Conservation (phyloP, 2,888 invertebrate species). For the Cosmopolites sordidus region DNA sequence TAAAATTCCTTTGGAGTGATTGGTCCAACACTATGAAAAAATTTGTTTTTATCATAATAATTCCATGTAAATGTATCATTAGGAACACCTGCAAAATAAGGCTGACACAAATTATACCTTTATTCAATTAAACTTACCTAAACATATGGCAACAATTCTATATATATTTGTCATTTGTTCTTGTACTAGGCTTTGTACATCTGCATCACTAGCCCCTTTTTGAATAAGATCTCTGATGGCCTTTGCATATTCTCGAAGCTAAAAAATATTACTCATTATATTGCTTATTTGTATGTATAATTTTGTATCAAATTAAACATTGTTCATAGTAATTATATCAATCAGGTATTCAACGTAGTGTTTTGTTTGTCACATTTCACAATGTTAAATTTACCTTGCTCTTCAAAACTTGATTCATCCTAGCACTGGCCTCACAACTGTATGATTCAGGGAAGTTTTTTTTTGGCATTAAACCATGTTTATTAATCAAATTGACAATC, state of each 20-base stretch:
- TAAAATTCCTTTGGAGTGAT: constrained; percentile 79
- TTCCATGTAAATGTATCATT: constrained; percentile 76
- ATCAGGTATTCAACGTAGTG: too few species aligned
- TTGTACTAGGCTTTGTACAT: constrained; percentile 59
- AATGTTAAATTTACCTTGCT: constrained; percentile 61
- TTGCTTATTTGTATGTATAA: too few species aligned
- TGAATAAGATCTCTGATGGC: constrained; percentile 62
- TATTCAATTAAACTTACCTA: constrained; percentile 53
- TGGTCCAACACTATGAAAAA: constrained; percentile 68
- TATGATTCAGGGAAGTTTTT: constrained; percentile 80
- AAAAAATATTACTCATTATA: constrained; percentile 17
- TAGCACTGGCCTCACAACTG: constrained; percentile 68
- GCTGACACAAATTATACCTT: neutral
- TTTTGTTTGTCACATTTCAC: neutral
- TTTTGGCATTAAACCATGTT: constrained; percentile 86
- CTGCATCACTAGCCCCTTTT: constrained; percentile 57
- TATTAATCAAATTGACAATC: constrained; percentile 80
- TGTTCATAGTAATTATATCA: too few species aligned
- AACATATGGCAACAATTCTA: constrained; percentile 78
- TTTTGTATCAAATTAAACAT: too few species aligned
- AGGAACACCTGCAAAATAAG: constrained; percentile 68
- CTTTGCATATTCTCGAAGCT: constrained; percentile 79
- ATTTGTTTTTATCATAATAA: constrained; percentile 79
- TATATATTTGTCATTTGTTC: constrained; percentile 71
- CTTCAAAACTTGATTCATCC: constrained; percentile 74